Conservation (phyloP, 2,113 vertebrate species). For the Collichthys lucidus region DNA sequence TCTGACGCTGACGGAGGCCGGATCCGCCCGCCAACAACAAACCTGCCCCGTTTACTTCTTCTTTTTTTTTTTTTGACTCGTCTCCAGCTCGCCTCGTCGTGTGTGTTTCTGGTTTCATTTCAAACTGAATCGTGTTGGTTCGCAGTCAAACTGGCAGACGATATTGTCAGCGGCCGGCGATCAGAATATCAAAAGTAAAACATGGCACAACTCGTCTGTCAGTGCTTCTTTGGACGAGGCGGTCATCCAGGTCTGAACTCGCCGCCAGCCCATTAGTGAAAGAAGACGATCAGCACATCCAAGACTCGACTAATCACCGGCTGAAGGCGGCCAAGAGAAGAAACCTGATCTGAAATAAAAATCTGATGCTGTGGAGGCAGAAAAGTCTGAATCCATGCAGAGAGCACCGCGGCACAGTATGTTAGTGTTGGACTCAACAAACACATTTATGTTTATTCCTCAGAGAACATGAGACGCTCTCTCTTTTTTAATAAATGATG, state of each 20-base stretch:
- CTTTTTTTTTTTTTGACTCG: conserved; percentile 16
- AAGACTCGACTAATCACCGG: conserved; percentile 25
- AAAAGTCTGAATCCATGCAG: neutral
- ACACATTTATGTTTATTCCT: neutral
- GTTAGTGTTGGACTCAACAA: neutral
- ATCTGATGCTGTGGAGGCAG: neutral
- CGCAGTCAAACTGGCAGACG: conserved; percentile 48
- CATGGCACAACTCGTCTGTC: conserved; percentile 29
- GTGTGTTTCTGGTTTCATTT: conserved; percentile 12
- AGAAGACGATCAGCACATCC: conserved; percentile 25
- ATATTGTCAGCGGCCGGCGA: neutral
- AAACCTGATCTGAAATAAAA: neutral
- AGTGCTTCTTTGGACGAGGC: conserved; percentile 5
- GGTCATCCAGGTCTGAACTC: conserved; percentile 12
- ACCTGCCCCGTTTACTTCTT: conserved; percentile 17
- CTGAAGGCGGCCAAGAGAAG: conserved; percentile 3
- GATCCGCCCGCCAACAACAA: conserved; percentile 17
- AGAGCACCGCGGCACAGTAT: neutral
- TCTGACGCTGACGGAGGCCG: conserved; percentile 6
- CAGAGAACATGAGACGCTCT: neutral
- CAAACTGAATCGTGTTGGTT: conserved; percentile 39
- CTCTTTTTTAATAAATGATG: no score
- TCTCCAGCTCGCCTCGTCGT: conserved; percentile 14
- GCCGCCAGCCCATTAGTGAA: conserved; percentile 25
- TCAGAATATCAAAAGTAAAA: conserved; percentile 45